Base-by-base conservation (phyloP, 2,797 vertebrate species). In the Taeniopygia guttata region DNA sequence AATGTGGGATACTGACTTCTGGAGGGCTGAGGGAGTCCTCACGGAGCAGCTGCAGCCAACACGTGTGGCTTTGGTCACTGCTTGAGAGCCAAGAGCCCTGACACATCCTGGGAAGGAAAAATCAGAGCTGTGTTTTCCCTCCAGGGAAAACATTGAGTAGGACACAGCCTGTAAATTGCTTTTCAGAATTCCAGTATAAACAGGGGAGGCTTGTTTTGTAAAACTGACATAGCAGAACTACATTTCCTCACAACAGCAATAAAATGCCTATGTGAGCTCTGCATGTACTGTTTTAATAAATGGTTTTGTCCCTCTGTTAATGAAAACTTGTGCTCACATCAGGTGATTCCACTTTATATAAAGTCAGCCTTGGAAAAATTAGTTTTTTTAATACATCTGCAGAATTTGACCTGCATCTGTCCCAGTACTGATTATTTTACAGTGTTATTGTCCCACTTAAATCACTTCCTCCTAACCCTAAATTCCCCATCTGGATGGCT, bases 31-130 rank as follows among this genome's bases (percentile, higher is more conserved):
- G 34, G 25, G 36, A 59, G 22, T 7, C 13, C 27, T 12, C 23
- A 4, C 0, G 3, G 26, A 46, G 19, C 7, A 48, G 67, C 42
- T 60, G 45, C 2, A 45, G 27, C 18, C 58, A 51, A 7, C 2
- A 19, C 2, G 0, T 0, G 13, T 8, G 56, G 27, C 14, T 66
- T 32, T 70, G 42, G 2, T 22, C 45, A 3, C 11, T 43, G 0
- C 0, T 19, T 15, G n/a, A 73, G 29, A 76, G 32, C 5, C 29
- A 62, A 45, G 26, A 49, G 23, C 52, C 67, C 58, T 9, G 14
- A 36, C 2, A 38, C 4, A 8, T 1, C 43, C 30, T 32, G 30
- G 25, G 40, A 46, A 51, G 51, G 20, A 4, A 27, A 55, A 19
- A 2, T 1, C 40, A 17, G 9, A 36, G n/a, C 5, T 70, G 3